These are phyloP conservation scores for Pithys albifrons DNA, from an alignment of 2,113 vertebrate species.

Conservation along the genomic window DNA sequence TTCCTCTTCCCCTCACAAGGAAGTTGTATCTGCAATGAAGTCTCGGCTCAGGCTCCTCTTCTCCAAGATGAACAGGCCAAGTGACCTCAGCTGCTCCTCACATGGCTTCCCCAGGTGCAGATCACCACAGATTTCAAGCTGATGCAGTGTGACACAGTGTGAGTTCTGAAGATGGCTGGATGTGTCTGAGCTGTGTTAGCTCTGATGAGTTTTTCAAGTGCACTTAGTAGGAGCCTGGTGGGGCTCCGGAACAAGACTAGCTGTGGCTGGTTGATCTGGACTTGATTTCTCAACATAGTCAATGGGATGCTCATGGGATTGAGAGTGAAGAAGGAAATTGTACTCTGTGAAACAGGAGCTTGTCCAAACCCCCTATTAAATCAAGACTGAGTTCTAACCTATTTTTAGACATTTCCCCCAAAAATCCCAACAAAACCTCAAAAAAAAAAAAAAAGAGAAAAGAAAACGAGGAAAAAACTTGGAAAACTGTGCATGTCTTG, in stretches of 20 bases:
- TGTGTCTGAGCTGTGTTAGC: neutral
- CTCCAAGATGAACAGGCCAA: neutral
- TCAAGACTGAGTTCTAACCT: neutral
- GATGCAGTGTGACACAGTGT: neutral
- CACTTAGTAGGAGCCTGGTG: neutral
- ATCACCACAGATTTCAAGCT: neutral
- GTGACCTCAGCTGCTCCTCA: neutral
- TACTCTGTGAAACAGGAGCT: neutral
- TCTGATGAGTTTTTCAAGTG: neutral
- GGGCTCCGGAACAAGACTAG: neutral
- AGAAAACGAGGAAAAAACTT: rapidly evolving
- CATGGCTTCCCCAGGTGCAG: neutral
- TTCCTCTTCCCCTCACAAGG: neutral
- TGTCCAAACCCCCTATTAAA: neutral
- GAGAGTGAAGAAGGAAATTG: neutral
- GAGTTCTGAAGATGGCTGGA: neutral
- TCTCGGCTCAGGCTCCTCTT: neutral
- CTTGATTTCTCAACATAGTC: neutral
- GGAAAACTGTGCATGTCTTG: neutral
- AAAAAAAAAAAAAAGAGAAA: rapidly evolving
- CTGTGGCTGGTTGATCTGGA: neutral
- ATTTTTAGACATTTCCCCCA: neutral
- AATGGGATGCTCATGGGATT: neutral
- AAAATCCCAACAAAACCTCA: neutral
- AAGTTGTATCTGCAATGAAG: neutral